phyloP scores from a whole-genome alignment of 1,140 invertebrate genomes.

The Drosophila ambigua region DNA sequence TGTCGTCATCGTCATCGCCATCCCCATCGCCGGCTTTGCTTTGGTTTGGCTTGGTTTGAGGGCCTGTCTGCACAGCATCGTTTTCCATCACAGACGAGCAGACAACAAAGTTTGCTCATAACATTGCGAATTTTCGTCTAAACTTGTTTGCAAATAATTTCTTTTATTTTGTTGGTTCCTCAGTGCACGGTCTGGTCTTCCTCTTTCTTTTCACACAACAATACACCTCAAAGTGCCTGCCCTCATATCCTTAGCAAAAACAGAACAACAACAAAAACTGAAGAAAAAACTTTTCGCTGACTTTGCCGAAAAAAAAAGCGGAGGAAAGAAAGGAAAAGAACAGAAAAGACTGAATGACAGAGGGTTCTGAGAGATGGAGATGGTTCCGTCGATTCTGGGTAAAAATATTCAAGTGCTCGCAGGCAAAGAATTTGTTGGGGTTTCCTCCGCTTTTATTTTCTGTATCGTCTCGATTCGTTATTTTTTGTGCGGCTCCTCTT shows the following conservation, averaged over 20 bases:
- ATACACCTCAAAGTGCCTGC: constrained; percentile 75
- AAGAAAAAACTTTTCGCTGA: constrained; percentile 67
- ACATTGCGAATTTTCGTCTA: constrained; percentile 79
- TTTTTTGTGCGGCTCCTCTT: constrained; percentile 27
- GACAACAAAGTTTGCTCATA: constrained; percentile 77
- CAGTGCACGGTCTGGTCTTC: constrained; percentile 27
- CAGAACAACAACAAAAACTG: constrained; percentile 26
- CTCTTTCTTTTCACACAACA: constrained; percentile 75
- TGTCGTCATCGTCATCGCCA: constrained; percentile 54
- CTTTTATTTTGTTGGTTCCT: constrained; percentile 78
- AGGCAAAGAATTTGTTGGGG: constrained; percentile 57
- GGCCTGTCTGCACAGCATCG: constrained; percentile 34
- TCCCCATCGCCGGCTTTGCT: too few species aligned
- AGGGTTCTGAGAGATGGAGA: constrained; percentile 2
- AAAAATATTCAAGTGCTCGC: constrained; percentile 61
- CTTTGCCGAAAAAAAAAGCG: too few species aligned
- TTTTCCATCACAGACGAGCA: constrained; percentile 54
- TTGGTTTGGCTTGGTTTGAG: constrained; percentile 16
- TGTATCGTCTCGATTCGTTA: constrained; percentile 24
- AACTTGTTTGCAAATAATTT: constrained; percentile 82
- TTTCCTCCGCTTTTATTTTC: constrained; percentile 4
- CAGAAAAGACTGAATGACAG: constrained; percentile 37
- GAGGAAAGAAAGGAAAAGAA: constrained; percentile 38
- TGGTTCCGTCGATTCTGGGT: constrained; percentile 40
- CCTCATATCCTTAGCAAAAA: constrained; percentile 37